A percentile compares a stretch with the other conserved stretches of the same genome.
phyloP scores from a whole-genome alignment of 2,113 vertebrate genomes.

The Melospiza georgiana region DNA sequence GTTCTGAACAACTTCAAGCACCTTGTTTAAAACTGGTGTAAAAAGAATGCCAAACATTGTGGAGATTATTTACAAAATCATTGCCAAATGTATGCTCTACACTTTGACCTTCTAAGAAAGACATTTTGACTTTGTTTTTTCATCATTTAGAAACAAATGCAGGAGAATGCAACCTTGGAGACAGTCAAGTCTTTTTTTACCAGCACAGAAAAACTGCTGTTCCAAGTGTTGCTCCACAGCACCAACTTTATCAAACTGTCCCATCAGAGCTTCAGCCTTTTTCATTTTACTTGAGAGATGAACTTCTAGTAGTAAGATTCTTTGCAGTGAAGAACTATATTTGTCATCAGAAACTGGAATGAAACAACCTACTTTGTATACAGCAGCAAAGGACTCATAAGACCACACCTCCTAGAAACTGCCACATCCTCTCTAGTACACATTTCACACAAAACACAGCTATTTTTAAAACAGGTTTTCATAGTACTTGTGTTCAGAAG shows the following conservation, averaged over 20 bases:
- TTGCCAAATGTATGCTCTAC: background rate
- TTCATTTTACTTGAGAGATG: background rate
- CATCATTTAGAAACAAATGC: background rate
- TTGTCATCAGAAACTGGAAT: background rate
- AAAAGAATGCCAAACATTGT: background rate
- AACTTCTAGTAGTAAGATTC: background rate
- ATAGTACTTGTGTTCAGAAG: background rate
- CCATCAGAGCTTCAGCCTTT: background rate
- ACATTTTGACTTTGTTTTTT: background rate
- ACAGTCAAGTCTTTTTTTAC: background rate
- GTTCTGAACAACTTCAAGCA: background rate
- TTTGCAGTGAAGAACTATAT: background rate
- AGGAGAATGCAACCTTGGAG: background rate
- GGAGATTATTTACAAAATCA: background rate
- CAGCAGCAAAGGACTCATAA: background rate
- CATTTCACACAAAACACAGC: background rate
- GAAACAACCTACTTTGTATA: background rate
- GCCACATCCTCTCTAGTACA: background rate
- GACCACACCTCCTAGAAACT: background rate
- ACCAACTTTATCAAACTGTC: background rate
- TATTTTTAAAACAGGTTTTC: background rate
- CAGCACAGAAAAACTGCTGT: background rate
- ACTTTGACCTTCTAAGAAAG: background rate
- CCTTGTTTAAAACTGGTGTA: background rate
- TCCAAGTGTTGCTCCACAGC: background rate